Conservation (phyloP, 1,140 invertebrate genomes). For the Panagrolaimus sp. region DNA sequence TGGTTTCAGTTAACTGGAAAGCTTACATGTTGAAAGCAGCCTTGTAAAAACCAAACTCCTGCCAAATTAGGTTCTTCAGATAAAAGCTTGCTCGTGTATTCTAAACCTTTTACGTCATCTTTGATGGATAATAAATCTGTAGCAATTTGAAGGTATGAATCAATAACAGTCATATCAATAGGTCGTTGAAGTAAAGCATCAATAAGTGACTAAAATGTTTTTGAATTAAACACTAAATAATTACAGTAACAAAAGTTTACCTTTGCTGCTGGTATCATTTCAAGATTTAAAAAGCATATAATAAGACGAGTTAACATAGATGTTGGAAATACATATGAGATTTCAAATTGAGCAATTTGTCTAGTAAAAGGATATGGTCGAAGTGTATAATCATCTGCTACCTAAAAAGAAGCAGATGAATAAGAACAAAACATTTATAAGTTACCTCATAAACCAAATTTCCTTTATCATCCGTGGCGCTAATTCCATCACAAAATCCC, state of each 20-base stretch:
- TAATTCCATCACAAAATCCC: slow-evolving; percentile 26
- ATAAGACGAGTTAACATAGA: slow-evolving; percentile 32
- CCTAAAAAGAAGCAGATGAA: too few relatives aligned
- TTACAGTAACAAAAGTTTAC: too few relatives aligned
- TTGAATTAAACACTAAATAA: too few relatives aligned
- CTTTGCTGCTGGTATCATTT: background rate
- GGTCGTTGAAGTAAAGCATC: background rate
- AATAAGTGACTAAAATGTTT: too few relatives aligned
- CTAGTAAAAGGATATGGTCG: slow-evolving; percentile 31
- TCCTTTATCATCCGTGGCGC: slow-evolving; percentile 26
- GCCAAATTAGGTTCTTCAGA: slow-evolving; percentile 20
- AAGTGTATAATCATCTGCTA: slow-evolving; percentile 30
- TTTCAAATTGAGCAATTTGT: slow-evolving; percentile 16
- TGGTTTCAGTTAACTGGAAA: too few relatives aligned
- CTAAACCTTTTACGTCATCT: too few relatives aligned
- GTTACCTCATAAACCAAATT: slow-evolving; percentile 18
- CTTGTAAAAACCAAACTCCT: slow-evolving; percentile 34
- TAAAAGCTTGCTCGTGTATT: too few relatives aligned
- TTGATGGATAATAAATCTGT: too few relatives aligned
- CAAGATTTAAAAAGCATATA: slow-evolving; percentile 31
- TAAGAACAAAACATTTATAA: too few relatives aligned
- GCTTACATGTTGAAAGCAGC: slow-evolving; percentile 30
- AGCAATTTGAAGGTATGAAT: too few relatives aligned
- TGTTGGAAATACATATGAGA: slow-evolving; percentile 24
- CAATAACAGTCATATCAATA: too few relatives aligned